Evolutionary conservation across 2,888 invertebrate genomes (phyloP).

Genomic region (Protonemura montana): DNA sequence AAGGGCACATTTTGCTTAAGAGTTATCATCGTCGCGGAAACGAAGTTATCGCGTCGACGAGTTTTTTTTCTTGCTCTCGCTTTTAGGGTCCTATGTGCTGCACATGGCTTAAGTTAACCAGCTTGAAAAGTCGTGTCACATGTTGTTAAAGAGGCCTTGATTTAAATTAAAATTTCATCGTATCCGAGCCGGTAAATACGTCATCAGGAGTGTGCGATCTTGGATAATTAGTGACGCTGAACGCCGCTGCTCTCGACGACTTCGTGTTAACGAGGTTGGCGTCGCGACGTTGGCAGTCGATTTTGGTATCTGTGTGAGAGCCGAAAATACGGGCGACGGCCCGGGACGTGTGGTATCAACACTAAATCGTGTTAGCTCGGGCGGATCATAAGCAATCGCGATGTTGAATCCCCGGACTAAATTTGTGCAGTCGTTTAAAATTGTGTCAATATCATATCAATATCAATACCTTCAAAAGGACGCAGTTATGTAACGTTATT

Average conservation of each 20-base stretch:
- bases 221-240: background rate
- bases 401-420: too few species aligned
- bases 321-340: background rate
- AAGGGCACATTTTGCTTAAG: conserved; percentile 33
- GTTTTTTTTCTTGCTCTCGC: background rate
- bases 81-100: background rate
- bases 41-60: conserved; percentile 9
- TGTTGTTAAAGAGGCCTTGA: background rate
- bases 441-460: too few species aligned
- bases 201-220: background rate
- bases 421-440: too few species aligned
- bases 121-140: conserved; percentile 7
- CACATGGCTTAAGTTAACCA: background rate
- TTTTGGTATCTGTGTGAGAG: background rate
- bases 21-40: background rate
- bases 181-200: conserved; percentile 1
- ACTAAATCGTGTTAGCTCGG: background rate
- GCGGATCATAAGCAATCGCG: background rate
- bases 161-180: background rate
- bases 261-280: background rate
- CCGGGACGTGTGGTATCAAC: background rate
- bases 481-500: too few species aligned
- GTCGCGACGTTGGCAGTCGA: background rate
- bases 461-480: too few species aligned
- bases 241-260: background rate